Base-by-base conservation (phyloP, 2,113 vertebrate species). In the Anser cygnoides region DNA sequence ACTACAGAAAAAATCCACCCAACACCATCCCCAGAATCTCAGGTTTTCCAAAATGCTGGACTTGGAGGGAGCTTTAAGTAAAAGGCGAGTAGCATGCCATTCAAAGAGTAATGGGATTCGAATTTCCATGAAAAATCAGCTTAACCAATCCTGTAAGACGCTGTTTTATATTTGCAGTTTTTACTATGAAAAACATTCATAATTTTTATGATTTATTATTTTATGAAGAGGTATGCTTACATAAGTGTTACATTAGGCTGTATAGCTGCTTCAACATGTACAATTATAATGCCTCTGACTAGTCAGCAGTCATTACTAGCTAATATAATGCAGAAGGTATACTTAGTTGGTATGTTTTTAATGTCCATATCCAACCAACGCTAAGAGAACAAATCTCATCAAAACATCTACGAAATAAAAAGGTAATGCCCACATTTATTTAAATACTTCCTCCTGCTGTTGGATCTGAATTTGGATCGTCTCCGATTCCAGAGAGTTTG, bases 141-240 rank as follows among this genome's bases (percentile, higher is more conserved):
- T 89, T 89, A 81, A 43, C 21, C 54, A 92, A 92, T 55, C 81
- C 87, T 71, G 44, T 19, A 54, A 58, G 89, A 33, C 22, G 49
- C 19, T 25, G 29, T 16, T 89, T 88, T 65, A 59, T 28, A 61
- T 39, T 61, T n/a, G 25, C 2, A 20, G 33, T 13, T 87, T 61
- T 77, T 81, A 70, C 43, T 57, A 59, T 5, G 37, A 71, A 43
- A 68, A 44, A 9, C 3, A 3, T 16, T 29, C 6, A 13, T 13
- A 43, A 16, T 61, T 63, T 58, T 25, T 14, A 73, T 9, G 10
- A 43, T 15, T 8, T 71, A 81, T 35, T 74, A 63, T 65, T 83
- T 83, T 43, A 57, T 29, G 20, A 72, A 63, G 21, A 37, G 10
- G 22, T 68, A 10, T 3, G 13, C 37, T 68, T 70, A 8, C 5